phyloP scores from a whole-genome alignment of 2,888 invertebrate species.

The Cyclophora albipunctata region DNA sequence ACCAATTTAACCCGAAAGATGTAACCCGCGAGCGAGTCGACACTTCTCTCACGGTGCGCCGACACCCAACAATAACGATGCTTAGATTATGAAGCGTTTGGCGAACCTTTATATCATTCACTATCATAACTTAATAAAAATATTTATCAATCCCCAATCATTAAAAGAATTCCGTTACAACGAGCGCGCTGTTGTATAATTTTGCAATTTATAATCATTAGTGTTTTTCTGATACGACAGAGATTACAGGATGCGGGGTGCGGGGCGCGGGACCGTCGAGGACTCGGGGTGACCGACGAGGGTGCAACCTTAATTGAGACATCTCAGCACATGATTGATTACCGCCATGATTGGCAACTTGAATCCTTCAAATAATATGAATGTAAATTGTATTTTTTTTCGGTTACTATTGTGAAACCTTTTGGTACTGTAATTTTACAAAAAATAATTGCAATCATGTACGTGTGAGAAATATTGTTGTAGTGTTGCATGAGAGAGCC shows the following conservation, averaged over 20 bases:
- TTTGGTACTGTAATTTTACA: slow-evolving; percentile 37
- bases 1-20: slow-evolving; percentile 20
- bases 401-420: slow-evolving; percentile 29
- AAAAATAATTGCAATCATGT: slow-evolving; percentile 54
- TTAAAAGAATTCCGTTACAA: slow-evolving; percentile 44
- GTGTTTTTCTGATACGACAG: slow-evolving; percentile 47
- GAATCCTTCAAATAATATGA: slow-evolving; percentile 37
- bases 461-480: slow-evolving; percentile 58
- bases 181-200: slow-evolving; percentile 54
- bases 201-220: slow-evolving; percentile 68
- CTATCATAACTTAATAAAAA: too few species aligned
- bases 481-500: slow-evolving; percentile 65
- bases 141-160: slow-evolving; percentile 24
- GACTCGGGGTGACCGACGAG: slow-evolving; percentile 26
- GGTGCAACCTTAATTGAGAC: slow-evolving; percentile 65
- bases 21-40: background rate
- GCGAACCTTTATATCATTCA: too few species aligned
- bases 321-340: slow-evolving; percentile 69
- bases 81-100: too few species aligned
- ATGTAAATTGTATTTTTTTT: slow-evolving; percentile 57
- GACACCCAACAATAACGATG: too few species aligned
- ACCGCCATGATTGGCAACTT: slow-evolving; percentile 57
- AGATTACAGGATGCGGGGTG: slow-evolving; percentile 26
- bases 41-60: too few species aligned
- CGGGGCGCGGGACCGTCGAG: slow-evolving; percentile 17